A percentile compares a stretch with the other conserved stretches of the same genome.
phyloP scores from a whole-genome alignment of 2,888 invertebrate species.

The Athalia circularis region DNA sequence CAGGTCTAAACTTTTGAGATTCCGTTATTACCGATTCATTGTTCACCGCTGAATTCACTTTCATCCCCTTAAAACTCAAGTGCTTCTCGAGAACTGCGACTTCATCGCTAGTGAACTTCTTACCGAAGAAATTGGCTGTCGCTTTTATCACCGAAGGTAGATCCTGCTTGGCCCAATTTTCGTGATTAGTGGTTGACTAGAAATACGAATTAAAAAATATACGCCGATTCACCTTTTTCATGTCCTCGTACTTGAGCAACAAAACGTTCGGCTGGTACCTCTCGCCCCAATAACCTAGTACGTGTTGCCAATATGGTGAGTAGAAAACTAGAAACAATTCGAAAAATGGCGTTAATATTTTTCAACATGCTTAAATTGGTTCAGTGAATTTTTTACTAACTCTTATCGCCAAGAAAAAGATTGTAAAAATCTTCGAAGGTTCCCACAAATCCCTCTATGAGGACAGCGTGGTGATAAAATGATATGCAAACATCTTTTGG shows the following conservation, averaged over 20 bases:
- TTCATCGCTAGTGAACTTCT: constrained; percentile 73
- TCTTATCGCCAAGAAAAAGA: constrained; percentile 78
- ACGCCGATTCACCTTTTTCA: constrained; percentile 61
- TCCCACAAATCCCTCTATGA: constrained; percentile 77
- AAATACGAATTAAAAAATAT: no score
- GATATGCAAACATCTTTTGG: constrained; percentile 85
- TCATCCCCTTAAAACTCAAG: constrained; percentile 78
- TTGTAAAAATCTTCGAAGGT: constrained; percentile 78
- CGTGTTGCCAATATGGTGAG: constrained; percentile 65
- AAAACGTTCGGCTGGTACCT: constrained; percentile 58
- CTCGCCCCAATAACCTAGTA: constrained; percentile 60
- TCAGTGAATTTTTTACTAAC: constrained; percentile 67
- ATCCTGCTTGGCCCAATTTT: constrained; percentile 63
- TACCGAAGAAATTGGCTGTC: constrained; percentile 76
- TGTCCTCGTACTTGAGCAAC: constrained; percentile 65
- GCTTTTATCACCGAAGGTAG: constrained; percentile 75
- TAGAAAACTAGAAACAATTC: constrained; percentile 57
- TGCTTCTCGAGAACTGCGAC: constrained; percentile 75
- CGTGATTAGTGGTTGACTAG: no score
- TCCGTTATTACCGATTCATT: constrained; percentile 69
- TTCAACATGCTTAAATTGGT: not conserved
- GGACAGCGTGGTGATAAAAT: constrained; percentile 81
- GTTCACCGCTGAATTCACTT: constrained; percentile 78
- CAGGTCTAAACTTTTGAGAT: constrained; percentile 70
- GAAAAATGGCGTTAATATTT: no score